A percentile compares a stretch with the other conserved stretches of the same genome.
Evolutionary conservation across 2,888 invertebrate species (phyloP).

Genomic region (Caenorhabditis angaria): DNA sequence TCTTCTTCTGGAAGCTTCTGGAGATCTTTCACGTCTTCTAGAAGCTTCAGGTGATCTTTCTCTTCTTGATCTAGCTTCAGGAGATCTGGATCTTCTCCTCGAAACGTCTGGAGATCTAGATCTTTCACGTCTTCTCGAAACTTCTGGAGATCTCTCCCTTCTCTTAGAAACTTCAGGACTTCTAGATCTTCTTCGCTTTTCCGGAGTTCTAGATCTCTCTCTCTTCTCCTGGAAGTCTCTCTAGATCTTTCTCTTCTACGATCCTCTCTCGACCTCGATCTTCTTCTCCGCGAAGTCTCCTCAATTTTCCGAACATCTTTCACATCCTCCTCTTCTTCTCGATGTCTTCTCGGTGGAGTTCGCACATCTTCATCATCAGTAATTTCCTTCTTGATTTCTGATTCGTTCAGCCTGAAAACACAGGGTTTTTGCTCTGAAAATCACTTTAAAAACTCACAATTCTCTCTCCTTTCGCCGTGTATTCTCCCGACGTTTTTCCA

Average conservation of each 20-base stretch:
- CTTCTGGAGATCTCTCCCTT: slow-evolving; percentile 2
- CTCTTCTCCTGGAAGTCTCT: background rate
- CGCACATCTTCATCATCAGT: too few species aligned
- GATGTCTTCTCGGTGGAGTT: too few species aligned
- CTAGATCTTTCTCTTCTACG: background rate
- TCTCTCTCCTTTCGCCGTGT: slow-evolving; percentile 19
- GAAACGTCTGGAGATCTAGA: background rate
- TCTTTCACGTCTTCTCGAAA: slow-evolving; percentile 1
- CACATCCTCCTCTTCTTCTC: slow-evolving; percentile 15
- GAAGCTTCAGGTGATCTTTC: background rate
- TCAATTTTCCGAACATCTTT: background rate
- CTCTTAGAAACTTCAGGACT: background rate
- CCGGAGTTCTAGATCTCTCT: background rate
- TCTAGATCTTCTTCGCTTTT: background rate
- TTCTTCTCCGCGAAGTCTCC: background rate
- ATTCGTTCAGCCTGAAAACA: slow-evolving; percentile 9
- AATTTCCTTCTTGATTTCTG: slow-evolving; percentile 23
- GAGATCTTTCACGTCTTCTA: slow-evolving; percentile 2
- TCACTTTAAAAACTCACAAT: slow-evolving; percentile 5
- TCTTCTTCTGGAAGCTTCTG: slow-evolving; percentile 2
- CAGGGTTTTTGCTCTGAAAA: background rate
- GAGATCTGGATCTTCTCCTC: background rate
- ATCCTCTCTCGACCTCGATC: too few species aligned
- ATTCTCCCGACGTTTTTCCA: slow-evolving; percentile 27
- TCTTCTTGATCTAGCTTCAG: too few species aligned